phyloP scores from a whole-genome alignment of 2,888 invertebrate species.

The Chrysodeixis includens region DNA sequence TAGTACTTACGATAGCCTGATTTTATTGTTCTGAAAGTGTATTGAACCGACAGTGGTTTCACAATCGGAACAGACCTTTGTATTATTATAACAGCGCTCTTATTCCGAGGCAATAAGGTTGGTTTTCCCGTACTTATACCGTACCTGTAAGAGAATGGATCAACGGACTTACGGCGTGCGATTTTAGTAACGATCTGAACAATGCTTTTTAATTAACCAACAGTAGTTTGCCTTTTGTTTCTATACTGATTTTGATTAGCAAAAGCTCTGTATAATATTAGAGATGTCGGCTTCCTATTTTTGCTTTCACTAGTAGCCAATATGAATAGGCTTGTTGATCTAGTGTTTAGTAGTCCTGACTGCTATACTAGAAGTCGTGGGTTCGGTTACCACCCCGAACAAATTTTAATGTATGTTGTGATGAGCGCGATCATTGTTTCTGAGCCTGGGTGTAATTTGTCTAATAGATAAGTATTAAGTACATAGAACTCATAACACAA shows the following conservation, averaged over 20 bases:
- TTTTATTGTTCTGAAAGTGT: conserved; percentile 4
- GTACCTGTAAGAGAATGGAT: neutral
- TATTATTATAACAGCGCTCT: neutral
- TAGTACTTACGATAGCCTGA: conserved; percentile 1
- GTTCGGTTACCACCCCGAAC: too few species aligned
- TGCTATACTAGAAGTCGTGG: too few species aligned
- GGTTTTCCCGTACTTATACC: neutral
- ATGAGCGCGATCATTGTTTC: too few species aligned
- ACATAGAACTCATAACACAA: too few species aligned
- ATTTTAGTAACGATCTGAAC: conserved; percentile 1
- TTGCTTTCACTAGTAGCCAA: too few species aligned
- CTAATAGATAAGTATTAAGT: too few species aligned
- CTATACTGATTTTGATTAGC: neutral
- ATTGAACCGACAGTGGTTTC: neutral
- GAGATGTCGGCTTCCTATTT: neutral
- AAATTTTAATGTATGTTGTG: too few species aligned
- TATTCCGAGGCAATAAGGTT: neutral
- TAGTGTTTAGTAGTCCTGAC: too few species aligned
- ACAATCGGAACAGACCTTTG: neutral
- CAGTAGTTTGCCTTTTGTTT: neutral
- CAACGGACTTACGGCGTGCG: neutral
- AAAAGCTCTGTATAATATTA: neutral
- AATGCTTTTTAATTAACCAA: neutral
- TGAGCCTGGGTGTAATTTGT: too few species aligned
- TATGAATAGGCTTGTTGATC: too few species aligned